These are phyloP conservation scores for Pangasius macronema DNA, from an alignment of 2,797 vertebrate genomes.

Conservation along the genomic window DNA sequence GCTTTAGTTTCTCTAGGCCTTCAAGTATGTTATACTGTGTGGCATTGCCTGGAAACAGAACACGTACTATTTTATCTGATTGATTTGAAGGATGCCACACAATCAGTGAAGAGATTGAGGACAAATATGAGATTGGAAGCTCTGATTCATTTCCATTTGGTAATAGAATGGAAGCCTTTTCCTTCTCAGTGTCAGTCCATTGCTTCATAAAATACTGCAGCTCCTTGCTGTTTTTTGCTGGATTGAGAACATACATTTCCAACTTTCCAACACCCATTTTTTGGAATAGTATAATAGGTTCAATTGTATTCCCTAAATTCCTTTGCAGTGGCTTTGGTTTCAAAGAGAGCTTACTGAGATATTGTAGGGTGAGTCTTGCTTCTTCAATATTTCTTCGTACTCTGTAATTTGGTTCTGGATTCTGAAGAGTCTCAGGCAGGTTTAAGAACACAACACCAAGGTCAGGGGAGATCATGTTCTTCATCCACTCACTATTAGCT, in stretches of 20 bases:
- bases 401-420: constrained; percentile 91
- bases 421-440: constrained; percentile 90
- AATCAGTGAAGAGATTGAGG: constrained; percentile 91
- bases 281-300: constrained; percentile 94
- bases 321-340: constrained; percentile 79
- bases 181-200: constrained; percentile 90
- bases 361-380: constrained; percentile 90
- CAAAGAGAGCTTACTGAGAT: constrained; percentile 81
- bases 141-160: constrained; percentile 91
- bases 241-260: constrained; percentile 97
- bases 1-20: constrained; percentile 81
- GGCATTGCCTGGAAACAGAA: constrained; percentile 94
- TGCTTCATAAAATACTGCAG: constrained; percentile 95
- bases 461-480: constrained; percentile 96
- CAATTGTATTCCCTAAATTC: constrained; percentile 79
- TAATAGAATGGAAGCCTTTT: constrained; percentile 85
- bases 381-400: constrained; percentile 97
- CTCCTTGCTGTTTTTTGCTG: constrained; percentile 92
- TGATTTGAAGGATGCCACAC: constrained; percentile 98
- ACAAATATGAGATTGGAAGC: constrained; percentile 88
- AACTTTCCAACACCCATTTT: constrained; percentile 98
- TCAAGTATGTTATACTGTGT: constrained; percentile 93
- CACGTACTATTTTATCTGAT: constrained; percentile 91
- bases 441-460: constrained; percentile 98
- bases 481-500: constrained; percentile 96